Evolutionary conservation across 1,140 invertebrate species (phyloP).

Genomic region (Neodiprion virginianus): DNA sequence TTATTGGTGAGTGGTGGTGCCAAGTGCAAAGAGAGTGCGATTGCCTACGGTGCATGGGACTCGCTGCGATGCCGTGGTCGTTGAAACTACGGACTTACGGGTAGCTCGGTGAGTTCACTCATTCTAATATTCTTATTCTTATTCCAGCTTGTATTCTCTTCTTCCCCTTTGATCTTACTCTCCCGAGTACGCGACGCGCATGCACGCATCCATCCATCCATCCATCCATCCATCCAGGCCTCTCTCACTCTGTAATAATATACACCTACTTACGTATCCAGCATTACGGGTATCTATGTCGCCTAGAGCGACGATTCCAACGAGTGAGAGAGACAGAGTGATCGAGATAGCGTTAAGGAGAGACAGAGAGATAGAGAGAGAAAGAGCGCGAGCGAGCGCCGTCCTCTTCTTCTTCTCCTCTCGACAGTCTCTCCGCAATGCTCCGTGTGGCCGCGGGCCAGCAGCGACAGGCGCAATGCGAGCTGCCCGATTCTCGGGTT

Average conservation of each 20-base stretch:
- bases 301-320: slow-evolving; percentile 12
- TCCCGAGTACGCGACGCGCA: not conserved
- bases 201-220: not conserved
- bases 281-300: not conserved
- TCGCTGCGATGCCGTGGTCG: slow-evolving; percentile 59
- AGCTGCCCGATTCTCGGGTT: slow-evolving; percentile 13
- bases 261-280: not conserved
- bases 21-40: slow-evolving; percentile 41
- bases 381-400: not conserved
- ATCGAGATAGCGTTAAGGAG: no score
- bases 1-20: slow-evolving; percentile 45
- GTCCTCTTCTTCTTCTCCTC: not conserved
- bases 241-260: not conserved
- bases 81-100: slow-evolving; percentile 53
- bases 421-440: slow-evolving; percentile 8
- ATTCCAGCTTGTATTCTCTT: not conserved
- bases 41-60: slow-evolving; percentile 46
- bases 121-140: not conserved
- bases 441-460: not conserved
- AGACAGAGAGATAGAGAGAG: no score
- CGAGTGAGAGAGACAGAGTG: not conserved
- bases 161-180: not conserved
- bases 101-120: slow-evolving; percentile 53
- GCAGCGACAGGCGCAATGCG: not conserved
- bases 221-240: not conserved